Evolutionary conservation across 2,888 invertebrate species (phyloP).

Genomic region (Heliconius hortense): DNA sequence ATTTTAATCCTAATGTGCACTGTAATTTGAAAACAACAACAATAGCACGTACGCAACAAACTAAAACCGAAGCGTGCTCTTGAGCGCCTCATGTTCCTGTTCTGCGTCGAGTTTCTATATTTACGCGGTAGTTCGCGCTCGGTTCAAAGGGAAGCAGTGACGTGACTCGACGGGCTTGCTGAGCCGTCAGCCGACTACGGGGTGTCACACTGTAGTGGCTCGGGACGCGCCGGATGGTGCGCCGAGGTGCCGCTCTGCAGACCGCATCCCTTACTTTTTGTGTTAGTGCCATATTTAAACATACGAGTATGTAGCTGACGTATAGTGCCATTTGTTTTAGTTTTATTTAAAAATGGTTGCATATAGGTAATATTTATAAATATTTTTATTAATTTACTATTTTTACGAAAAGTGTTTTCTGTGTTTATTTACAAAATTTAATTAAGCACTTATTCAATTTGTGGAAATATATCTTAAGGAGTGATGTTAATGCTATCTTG

Average conservation of each 20-base stretch:
- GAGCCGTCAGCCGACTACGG: constrained; percentile 44
- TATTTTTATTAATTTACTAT: neutral
- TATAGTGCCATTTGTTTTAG: constrained; percentile 51
- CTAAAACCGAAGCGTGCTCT: constrained; percentile 55
- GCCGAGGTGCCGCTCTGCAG: constrained; percentile 50
- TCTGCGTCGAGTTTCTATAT: constrained; percentile 74
- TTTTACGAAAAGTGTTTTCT: neutral
- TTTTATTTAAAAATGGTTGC: constrained; percentile 60
- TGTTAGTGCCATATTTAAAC: constrained; percentile 51
- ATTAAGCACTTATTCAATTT: neutral
- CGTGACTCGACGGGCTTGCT: constrained; percentile 54
- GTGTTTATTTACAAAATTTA: neutral
- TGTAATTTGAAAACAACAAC: constrained; percentile 47
- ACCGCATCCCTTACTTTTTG: constrained; percentile 55
- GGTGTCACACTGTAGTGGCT: constrained; percentile 52
- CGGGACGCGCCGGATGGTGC: constrained; percentile 54
- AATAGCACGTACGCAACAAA: constrained; percentile 43
- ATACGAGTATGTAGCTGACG: constrained; percentile 26
- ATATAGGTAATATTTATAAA: constrained; percentile 53
- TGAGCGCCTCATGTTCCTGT: constrained; percentile 72
- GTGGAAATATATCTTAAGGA: neutral
- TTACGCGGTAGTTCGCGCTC: constrained; percentile 73
- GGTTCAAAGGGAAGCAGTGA: constrained; percentile 72
- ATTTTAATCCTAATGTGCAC: constrained; percentile 1
- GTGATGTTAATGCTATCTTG: neutral